Evolutionary conservation across 2,888 invertebrate species (phyloP), one percentile per base, ranked within the genome.

Genomic region (Ophion obscuratus): DNA sequence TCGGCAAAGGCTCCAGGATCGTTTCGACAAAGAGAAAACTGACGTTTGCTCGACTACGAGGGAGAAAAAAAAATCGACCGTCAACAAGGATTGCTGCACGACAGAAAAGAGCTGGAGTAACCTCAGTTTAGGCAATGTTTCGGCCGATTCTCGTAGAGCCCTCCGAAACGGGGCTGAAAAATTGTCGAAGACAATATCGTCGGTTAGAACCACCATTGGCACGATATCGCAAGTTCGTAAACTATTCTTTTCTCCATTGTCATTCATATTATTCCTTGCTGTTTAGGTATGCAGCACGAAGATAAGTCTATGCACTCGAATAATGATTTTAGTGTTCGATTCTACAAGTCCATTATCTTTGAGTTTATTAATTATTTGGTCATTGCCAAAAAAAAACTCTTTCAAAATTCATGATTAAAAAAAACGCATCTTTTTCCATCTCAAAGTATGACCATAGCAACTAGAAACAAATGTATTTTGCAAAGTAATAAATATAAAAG

Each of bases 81-180:
- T 91, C 73, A 90, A 91, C 1, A 85, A 82, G 11, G 79, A 62
- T 20, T 47, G 53, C 11, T 68, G 61, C n/a, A 44, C 78, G 17
- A 5, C 59, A 1, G 81, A 81, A 2, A 81, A 81, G 27, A 86
- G 92, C 27, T 93, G 94, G 94, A 93, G 92, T 75, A 94, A 93
- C 79, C 83, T 93, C 5, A 91, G 91, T 62, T 87, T 93, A 4
- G 92, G 92, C 14, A 92, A 92, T 71, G 92, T 94, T 71, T 94
- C 96, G 62, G 95, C 95, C 57, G 96, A 96, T 91, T 96, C 96
- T 10, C 95, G 96, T 87, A 95, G 95, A 90, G 96, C 95, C 66
- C 93, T 97, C 71, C 95, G 96, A 89, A 96, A 95, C 70, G 96
- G 97, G 47, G 96, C 96, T 14, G 96, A 96, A 87, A 96, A 96